Percentiles rank a stretch among this genome's conserved stretches.
Conservation (phyloP, 2,888 invertebrate species). For the Zaprionus lineosus region DNA sequence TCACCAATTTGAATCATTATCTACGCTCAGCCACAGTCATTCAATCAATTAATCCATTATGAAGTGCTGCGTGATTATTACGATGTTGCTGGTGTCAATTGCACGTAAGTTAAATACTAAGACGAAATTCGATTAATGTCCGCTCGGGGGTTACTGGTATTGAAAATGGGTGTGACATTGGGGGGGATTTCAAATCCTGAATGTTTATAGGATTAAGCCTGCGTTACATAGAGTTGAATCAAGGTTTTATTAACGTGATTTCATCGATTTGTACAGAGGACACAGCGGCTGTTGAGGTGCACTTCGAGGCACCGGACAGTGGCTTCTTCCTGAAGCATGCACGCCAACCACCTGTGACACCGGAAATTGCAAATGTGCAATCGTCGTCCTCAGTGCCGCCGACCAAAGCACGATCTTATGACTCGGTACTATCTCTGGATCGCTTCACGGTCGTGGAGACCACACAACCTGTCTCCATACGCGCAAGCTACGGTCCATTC, state of each 20-base stretch:
- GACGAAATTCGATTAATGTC: background rate
- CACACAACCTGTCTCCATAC: slow-evolving; percentile 93
- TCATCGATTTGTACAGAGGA: slow-evolving; percentile 85
- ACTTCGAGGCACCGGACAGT: slow-evolving; percentile 95
- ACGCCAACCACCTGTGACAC: slow-evolving; percentile 86
- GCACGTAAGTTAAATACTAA: slow-evolving; percentile 61
- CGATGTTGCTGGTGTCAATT: slow-evolving; percentile 57
- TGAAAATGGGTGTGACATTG: background rate
- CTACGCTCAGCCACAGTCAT: background rate
- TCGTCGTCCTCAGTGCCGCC: slow-evolving; percentile 69
- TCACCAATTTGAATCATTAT: slow-evolving; percentile 11
- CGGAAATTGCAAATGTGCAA: slow-evolving; percentile 79
- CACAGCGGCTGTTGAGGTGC: slow-evolving; percentile 91
- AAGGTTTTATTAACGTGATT: too few species aligned
- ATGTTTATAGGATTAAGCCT: too few species aligned
- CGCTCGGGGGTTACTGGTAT: background rate
- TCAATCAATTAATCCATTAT: slow-evolving; percentile 27
- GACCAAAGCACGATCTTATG: slow-evolving; percentile 81
- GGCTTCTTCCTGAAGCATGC: slow-evolving; percentile 94
- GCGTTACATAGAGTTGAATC: too few species aligned
- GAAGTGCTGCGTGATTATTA: slow-evolving; percentile 61
- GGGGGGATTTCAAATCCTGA: too few species aligned
- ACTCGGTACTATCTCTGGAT: slow-evolving; percentile 91
- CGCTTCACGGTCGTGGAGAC: slow-evolving; percentile 96
- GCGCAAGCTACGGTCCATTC: slow-evolving; percentile 97